Percentiles rank a stretch among this genome's conserved stretches.
phyloP scores from a whole-genome alignment of 2,888 invertebrate species.

The Thymelicus acteon region DNA sequence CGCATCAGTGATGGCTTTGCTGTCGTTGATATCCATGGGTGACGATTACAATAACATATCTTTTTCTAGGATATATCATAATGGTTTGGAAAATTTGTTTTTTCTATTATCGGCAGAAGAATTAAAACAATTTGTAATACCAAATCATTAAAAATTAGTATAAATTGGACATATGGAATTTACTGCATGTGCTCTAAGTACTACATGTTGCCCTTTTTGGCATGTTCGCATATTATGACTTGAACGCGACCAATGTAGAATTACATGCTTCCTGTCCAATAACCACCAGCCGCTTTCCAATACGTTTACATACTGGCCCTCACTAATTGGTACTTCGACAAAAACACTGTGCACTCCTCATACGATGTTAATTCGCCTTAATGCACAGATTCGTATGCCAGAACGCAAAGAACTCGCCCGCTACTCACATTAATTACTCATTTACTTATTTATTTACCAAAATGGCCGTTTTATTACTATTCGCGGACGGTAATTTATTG shows the following conservation, averaged over 20 bases:
- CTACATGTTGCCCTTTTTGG: too few relatives aligned
- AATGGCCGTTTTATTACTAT: slow-evolving; percentile 73
- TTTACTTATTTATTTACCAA: slow-evolving; percentile 77
- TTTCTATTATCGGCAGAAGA: too few relatives aligned
- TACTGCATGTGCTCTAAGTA: too few relatives aligned
- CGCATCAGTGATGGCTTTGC: too few relatives aligned
- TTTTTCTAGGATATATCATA: too few relatives aligned
- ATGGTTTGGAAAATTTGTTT: too few relatives aligned
- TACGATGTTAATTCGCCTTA: slow-evolving; percentile 70
- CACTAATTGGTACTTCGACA: slow-evolving; percentile 64
- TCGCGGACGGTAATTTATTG: slow-evolving; percentile 71
- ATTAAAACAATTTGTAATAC: too few relatives aligned
- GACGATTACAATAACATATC: too few relatives aligned
- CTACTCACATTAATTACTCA: slow-evolving; percentile 72
- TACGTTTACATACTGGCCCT: slow-evolving; percentile 43
- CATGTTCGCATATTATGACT: background rate
- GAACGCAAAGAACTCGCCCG: slow-evolving; percentile 53
- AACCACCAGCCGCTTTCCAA: slow-evolving; percentile 22
- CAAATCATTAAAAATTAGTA: too few relatives aligned
- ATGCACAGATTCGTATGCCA: slow-evolving; percentile 79
- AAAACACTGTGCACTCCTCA: slow-evolving; percentile 55
- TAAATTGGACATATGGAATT: too few relatives aligned
- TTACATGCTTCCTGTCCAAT: slow-evolving; percentile 5
- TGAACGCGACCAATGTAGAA: slow-evolving; percentile 11
- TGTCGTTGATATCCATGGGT: too few relatives aligned